Conservation (phyloP, 2,888 invertebrate genomes). For the Heliconius hortense region DNA sequence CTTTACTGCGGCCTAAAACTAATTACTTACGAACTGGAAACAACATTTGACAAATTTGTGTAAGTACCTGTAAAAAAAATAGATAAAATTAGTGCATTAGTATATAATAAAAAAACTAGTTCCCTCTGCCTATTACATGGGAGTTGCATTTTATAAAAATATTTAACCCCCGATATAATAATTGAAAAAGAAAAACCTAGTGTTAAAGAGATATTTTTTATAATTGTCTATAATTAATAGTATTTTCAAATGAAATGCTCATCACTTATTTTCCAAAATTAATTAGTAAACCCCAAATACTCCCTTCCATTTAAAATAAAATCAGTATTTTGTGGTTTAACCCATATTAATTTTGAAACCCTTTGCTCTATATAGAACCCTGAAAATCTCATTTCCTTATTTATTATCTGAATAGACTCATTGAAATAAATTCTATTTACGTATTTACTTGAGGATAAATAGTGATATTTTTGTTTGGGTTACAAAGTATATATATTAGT, state of each 20-base stretch:
- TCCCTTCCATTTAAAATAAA: not conserved
- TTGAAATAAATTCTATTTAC: constrained; percentile 4
- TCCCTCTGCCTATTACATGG: no score
- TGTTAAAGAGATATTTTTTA: no score
- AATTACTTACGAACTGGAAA: constrained; percentile 26
- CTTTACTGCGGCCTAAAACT: constrained; percentile 8
- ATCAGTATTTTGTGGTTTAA: not conserved
- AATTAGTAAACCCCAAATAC: not conserved
- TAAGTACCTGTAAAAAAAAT: constrained; percentile 22
- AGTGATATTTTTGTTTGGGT: not conserved
- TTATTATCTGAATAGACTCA: not conserved
- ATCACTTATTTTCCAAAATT: not conserved
- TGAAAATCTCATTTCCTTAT: constrained; percentile 8
- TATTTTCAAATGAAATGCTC: not conserved
- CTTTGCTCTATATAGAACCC: not conserved
- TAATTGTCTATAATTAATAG: not conserved
- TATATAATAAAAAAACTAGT: no score
- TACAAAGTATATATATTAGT: not conserved
- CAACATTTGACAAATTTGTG: not conserved
- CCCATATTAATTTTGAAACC: constrained; percentile 19
- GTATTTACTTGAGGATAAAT: not conserved
- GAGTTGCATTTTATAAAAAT: not conserved
- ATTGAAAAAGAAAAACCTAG: no score
- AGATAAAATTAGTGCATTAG: not conserved
- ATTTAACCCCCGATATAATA: not conserved